Percentiles rank a stretch among this genome's conserved stretches.
Evolutionary conservation across 2,113 vertebrate species (phyloP).

Genomic region (Emydocephalus ijimae): DNA sequence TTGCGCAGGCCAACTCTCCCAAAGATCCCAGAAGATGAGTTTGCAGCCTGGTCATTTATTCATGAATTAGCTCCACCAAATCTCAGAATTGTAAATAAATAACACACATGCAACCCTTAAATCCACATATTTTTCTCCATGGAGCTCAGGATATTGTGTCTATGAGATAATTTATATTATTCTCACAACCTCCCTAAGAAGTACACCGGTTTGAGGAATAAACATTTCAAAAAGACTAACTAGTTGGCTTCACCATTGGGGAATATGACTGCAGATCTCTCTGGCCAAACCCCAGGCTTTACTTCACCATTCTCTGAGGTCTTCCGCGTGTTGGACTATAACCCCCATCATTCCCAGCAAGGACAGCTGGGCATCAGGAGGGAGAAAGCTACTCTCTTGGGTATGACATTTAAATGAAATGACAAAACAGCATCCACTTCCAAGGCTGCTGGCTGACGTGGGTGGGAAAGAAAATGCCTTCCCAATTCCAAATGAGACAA

Average conservation of each 20-base stretch:
- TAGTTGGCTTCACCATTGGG: background rate
- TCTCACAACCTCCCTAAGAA: background rate
- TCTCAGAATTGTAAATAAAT: background rate
- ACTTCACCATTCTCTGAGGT: background rate
- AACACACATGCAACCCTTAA: background rate
- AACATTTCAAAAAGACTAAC: background rate
- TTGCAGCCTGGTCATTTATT: background rate
- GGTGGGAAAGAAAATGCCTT: background rate
- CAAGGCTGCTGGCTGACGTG: background rate
- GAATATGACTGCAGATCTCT: background rate
- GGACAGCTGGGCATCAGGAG: background rate
- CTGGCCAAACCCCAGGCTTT: background rate
- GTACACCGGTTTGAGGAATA: background rate
- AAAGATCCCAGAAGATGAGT: too few species aligned
- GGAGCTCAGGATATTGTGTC: too few species aligned
- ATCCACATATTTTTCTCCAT: background rate
- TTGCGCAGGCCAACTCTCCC: background rate
- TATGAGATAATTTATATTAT: background rate
- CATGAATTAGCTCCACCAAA: background rate
- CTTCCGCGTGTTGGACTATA: background rate
- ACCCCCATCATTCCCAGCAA: background rate
- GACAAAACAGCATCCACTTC: too few species aligned
- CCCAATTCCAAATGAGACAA: background rate
- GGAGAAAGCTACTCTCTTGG: background rate
- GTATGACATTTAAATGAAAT: background rate